These are phyloP conservation scores for Lacanobia wlatinum DNA, from an alignment of 2,888 invertebrate genomes.

Conservation along the genomic window DNA sequence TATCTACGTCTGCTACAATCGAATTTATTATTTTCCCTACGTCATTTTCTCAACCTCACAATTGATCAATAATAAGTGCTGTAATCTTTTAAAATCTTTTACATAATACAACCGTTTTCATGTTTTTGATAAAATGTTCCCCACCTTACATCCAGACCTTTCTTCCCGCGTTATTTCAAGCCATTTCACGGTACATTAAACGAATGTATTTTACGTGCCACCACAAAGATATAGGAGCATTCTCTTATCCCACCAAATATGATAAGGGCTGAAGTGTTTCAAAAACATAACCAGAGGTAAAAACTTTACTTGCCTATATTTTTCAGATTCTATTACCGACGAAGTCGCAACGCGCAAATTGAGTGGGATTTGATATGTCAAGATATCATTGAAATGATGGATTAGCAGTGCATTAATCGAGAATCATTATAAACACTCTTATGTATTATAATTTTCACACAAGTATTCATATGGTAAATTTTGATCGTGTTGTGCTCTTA, in stretches of 20 bases:
- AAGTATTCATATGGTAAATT: background rate
- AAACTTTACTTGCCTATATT: background rate
- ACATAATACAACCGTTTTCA: conserved; percentile 27
- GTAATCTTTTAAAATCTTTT: conserved; percentile 9
- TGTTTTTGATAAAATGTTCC: conserved; percentile 20
- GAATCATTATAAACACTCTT: background rate
- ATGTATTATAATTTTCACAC: background rate
- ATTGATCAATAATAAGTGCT: background rate
- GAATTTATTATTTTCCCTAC: background rate
- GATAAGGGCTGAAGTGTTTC: background rate
- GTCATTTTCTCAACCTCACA: background rate
- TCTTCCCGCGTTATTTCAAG: conserved; percentile 35
- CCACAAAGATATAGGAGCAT: conserved; percentile 35
- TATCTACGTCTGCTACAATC: too few relatives aligned
- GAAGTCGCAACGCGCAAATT: background rate
- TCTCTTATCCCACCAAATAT: conserved; percentile 17
- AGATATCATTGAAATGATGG: conserved; percentile 14
- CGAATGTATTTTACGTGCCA: conserved; percentile 48
- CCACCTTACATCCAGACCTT: conserved; percentile 36
- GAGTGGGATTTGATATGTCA: background rate
- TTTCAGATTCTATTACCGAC: background rate
- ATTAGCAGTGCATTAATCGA: conserved; percentile 31
- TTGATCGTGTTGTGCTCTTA: background rate
- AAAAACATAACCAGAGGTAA: conserved; percentile 2
- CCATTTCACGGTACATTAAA: conserved; percentile 57